Percentiles rank a stretch among this genome's conserved stretches.
These are phyloP conservation scores for Diplazon laetatorius DNA, from an alignment of 2,888 invertebrate genomes.

Conservation along the genomic window DNA sequence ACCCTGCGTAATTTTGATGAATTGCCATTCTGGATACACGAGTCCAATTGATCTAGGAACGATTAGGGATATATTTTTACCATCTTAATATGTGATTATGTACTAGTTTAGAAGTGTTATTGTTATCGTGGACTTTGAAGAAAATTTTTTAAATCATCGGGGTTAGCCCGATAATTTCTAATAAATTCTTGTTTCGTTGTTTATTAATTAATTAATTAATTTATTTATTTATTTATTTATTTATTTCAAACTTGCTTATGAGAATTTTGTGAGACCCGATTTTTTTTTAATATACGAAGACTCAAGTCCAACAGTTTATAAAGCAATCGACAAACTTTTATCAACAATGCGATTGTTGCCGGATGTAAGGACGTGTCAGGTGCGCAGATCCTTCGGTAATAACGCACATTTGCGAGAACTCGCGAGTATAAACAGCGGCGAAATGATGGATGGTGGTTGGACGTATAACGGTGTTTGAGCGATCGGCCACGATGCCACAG, in stretches of 20 bases:
- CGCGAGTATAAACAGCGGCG: not conserved
- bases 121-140: too few relatives aligned
- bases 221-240: too few relatives aligned
- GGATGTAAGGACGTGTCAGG: not conserved
- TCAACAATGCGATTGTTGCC: not conserved
- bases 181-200: too few relatives aligned
- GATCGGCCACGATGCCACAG: not conserved
- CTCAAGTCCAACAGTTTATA: not conserved
- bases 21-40: too few relatives aligned
- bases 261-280: not conserved
- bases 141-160: too few relatives aligned
- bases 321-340: not conserved
- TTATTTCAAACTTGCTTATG: not conserved
- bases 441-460: not conserved
- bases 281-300: not conserved
- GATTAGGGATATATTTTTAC: too few relatives aligned
- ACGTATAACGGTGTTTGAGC: not conserved
- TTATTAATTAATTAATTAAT: too few relatives aligned
- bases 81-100: too few relatives aligned
- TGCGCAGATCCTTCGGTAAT: slow-evolving; percentile 2
- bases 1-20: too few relatives aligned
- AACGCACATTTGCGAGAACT: slow-evolving; percentile 3
- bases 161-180: too few relatives aligned
- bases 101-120: too few relatives aligned
- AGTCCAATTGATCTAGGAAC: too few relatives aligned